Base-by-base conservation (phyloP, 2,113 vertebrate genomes). In the Ammospiza nelsoni region DNA sequence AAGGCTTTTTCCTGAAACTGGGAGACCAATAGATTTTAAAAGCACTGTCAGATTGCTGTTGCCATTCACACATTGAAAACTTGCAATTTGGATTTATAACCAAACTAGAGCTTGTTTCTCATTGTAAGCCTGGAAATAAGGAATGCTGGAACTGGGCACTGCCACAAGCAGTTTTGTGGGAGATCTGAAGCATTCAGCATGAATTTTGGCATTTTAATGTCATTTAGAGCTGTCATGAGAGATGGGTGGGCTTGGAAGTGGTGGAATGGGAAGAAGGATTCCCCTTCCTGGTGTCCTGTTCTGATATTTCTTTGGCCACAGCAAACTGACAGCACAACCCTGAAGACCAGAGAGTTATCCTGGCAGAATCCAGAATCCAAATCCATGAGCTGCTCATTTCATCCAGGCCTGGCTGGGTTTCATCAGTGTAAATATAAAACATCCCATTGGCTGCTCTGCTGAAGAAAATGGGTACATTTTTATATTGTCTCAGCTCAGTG, bases 361-460 rank as follows among this genome's bases (percentile, higher is more conserved):
- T 86, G 90, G 79, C 73, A 43, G 59, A 21, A 81, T 24, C 44
- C 82, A 76, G 68, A 15, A 35, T 43, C 84, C 44, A 29, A 4
- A 23, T 18, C 80, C 74, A 4, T 44, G 49, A 48, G 62, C 66
- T 87, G 58, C 44, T 79, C 18, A 0, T 77, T 80, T 62, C 58
- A 33, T 54, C 58, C 6, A 65, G 54, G 71, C 65, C 87, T 87
- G 55, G 71, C 90, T 84, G 76, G 3, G 7, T 75, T 78, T 95
- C 94, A 78, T 78, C 77, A 51, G 52, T 37, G 62, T 46, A 89
- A 95, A 94, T 92, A 82, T 76, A 79, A 91, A 95, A 35, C 81
- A 84, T 89, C 84, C 87, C 84, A 11, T 55, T 73, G 54, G 57
- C 87, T 73, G 81, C 59, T 46, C 71, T 66, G 87, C 74, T 89